A percentile compares a stretch with the other conserved stretches of the same genome.
These are phyloP conservation scores for Phocoena phocoena DNA, from an alignment of 2,113 vertebrate species.

Conservation along the genomic window DNA sequence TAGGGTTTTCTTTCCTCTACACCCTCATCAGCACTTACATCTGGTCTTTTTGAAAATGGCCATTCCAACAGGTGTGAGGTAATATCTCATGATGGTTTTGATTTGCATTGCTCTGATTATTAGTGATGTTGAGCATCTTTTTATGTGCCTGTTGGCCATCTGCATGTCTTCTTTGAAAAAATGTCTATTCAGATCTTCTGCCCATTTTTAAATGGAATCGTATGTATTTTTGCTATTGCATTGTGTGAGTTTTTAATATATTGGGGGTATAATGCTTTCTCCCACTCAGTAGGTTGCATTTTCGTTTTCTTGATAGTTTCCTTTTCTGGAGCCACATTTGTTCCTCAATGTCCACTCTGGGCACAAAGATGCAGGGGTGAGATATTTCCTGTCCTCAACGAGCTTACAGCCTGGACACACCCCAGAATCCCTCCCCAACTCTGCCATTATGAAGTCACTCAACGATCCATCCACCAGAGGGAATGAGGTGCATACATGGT, in stretches of 20 bases:
- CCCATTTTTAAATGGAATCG: neutral
- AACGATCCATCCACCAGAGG: neutral
- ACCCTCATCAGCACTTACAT: neutral
- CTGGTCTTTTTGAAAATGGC: neutral
- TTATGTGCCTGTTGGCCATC: neutral
- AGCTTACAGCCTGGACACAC: neutral
- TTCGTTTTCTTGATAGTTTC: neutral
- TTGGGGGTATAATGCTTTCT: neutral
- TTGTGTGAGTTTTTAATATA: neutral
- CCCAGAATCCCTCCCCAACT: neutral
- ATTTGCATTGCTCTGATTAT: neutral
- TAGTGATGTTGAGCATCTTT: neutral
- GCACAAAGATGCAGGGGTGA: neutral
- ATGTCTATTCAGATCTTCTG: neutral
- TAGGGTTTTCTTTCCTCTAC: neutral
- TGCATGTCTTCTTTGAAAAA: neutral
- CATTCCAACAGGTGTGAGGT: neutral
- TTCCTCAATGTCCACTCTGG: neutral
- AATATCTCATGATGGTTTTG: neutral
- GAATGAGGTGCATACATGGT: too few species aligned
- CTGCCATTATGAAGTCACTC: neutral
- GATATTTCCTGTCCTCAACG: neutral
- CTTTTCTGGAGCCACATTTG: neutral
- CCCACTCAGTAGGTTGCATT: neutral
- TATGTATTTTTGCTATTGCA: neutral